phyloP scores from a whole-genome alignment of 2,113 vertebrate genomes.

The Trachemys scripta region DNA sequence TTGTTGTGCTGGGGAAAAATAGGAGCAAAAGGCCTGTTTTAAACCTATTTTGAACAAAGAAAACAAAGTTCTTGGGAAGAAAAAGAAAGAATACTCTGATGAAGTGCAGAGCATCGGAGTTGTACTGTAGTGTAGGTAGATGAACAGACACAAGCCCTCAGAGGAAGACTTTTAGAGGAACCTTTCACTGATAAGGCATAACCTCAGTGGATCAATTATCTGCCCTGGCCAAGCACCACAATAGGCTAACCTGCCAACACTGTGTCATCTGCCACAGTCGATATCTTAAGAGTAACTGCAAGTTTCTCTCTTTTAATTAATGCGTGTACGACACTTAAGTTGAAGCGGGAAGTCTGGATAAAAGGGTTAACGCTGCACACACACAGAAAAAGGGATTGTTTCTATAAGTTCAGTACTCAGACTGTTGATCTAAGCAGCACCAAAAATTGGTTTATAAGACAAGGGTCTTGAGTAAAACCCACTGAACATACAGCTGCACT shows the following conservation, averaged over 20 bases:
- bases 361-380: neutral
- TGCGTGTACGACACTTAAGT: neutral
- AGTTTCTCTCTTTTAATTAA: neutral
- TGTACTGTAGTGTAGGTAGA: neutral
- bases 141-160: neutral
- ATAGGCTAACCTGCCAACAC: neutral
- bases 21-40: neutral
- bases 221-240: neutral
- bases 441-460: slow-evolving; percentile 15
- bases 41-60: neutral
- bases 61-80: slow-evolving; percentile 5
- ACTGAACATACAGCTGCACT: slow-evolving; percentile 2
- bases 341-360: slow-evolving; percentile 5
- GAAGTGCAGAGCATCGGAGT: neutral
- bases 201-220: neutral
- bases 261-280: neutral
- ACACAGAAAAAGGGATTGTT: neutral
- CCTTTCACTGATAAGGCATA: neutral
- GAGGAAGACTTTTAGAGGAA: neutral
- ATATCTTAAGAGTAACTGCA: neutral
- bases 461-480: neutral
- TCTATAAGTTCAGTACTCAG: slow-evolving; percentile 29
- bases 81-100: neutral
- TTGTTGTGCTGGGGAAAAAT: neutral
- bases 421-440: slow-evolving; percentile 15